Percentiles rank a stretch among this genome's conserved stretches.
Evolutionary conservation across 2,888 invertebrate species (phyloP).

Genomic region (Stegophylla sp.): DNA sequence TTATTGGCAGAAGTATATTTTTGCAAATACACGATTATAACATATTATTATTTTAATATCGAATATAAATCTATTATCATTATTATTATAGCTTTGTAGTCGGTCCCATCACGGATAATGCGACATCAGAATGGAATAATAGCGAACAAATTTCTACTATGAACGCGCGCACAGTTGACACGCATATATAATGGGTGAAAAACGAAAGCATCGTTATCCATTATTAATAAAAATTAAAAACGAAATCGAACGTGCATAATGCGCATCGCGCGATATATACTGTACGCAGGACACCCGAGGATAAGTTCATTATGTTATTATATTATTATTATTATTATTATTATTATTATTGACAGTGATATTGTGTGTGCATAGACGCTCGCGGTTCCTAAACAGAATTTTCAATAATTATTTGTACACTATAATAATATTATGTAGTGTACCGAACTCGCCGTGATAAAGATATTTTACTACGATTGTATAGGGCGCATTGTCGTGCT

Average conservation of each 20-base stretch:
- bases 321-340: too few relatives aligned
- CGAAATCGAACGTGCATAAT: constrained; percentile 9
- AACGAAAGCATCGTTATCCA: constrained; percentile 44
- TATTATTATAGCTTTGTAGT: background rate
- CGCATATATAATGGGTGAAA: constrained; percentile 21
- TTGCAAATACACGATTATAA: background rate
- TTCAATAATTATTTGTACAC: constrained; percentile 27
- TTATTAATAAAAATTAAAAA: constrained; percentile 28
- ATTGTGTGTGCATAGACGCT: background rate
- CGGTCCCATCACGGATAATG: background rate
- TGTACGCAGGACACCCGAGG: constrained; percentile 23
- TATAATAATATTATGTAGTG: background rate
- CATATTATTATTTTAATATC: constrained; percentile 25
- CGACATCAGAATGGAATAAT: constrained; percentile 33
- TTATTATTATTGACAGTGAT: constrained; percentile 18
- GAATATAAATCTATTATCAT: constrained; percentile 4
- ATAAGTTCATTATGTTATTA: constrained; percentile 1
- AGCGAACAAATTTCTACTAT: constrained; percentile 26
- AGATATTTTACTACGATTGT: constrained; percentile 4
- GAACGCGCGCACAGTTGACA: background rate
- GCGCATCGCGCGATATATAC: too few relatives aligned
- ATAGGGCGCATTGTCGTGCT: background rate
- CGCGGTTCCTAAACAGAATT: constrained; percentile 9
- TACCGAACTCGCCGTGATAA: background rate
- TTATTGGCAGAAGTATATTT: background rate